phyloP scores from a whole-genome alignment of 2,888 invertebrate genomes.

The Scaptomyza reducta region DNA sequence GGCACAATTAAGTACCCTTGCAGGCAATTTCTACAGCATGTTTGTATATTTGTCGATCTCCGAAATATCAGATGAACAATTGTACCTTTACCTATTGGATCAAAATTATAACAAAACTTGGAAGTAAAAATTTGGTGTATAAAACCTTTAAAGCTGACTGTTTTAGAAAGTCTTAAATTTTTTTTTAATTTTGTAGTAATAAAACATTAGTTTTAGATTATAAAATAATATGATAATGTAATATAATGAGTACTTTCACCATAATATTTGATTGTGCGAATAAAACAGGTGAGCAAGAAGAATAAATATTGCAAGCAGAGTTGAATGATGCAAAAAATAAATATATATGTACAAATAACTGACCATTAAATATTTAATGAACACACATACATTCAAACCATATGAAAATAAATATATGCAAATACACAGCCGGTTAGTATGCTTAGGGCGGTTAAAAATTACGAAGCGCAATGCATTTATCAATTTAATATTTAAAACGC shows the following conservation, averaged over 20 bases:
- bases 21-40: neutral
- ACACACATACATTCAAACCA: constrained; percentile 32
- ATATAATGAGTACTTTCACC: neutral
- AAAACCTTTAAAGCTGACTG: neutral
- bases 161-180: too few relatives aligned
- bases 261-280: neutral
- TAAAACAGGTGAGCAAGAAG: neutral
- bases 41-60: too few relatives aligned
- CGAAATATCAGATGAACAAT: too few relatives aligned
- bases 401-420: constrained; percentile 5
- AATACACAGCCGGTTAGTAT: neutral
- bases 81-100: neutral
- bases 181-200: too few relatives aligned
- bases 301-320: constrained; percentile 4
- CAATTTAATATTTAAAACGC: constrained; percentile 45
- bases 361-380: constrained; percentile 64
- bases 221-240: too few relatives aligned
- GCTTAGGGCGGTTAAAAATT: constrained; percentile 7
- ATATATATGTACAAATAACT: constrained; percentile 27
- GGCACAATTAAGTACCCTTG: neutral
- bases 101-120: neutral
- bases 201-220: too few relatives aligned
- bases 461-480: constrained; percentile 22
- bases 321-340: constrained; percentile 27
- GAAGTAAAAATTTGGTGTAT: neutral